Evolutionary conservation across 2,888 invertebrate species (phyloP), one percentile per base, ranked within the genome.

Genomic region (Lycaena phlaeas): DNA sequence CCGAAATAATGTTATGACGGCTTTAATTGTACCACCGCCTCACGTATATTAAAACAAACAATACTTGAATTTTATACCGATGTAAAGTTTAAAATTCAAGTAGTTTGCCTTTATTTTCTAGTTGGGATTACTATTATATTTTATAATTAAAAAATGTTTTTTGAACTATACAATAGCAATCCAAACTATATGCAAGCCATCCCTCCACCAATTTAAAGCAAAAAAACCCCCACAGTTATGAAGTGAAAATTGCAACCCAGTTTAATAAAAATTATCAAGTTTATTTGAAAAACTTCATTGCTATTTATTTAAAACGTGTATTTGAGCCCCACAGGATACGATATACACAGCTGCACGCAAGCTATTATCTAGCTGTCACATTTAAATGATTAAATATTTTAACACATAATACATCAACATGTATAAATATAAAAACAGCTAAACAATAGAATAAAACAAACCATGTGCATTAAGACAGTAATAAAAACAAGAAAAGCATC

Each of bases 281-380:
- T n/a, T n/a, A n/a, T n/a, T n/a, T n/a, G 30, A 18, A 27, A 36
- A 50, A 48, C 50, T 47, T 52, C 50, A 54, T 56, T 46, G 51
- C 49, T 39, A 44, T 45, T 61, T 72, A n/a, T 63, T 66, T 62
- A 68, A 70, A 57, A n/a, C n/a, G n/a, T n/a, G 57, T 53, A 45
- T 44, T 45, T 48, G 53, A 77, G 78, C 79, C 81, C 81, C 77
- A 77, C 63, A 72, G 68, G 72, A 68, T 61, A 81, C 78, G 77
- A 65, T 68, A 64, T 69, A 79, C 81, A 84, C 79, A 79, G 78
- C 76, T 72, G 79, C 79, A 77, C 78, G 69, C 67, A 75, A 77
- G 71, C 77, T 72, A 70, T 61, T 56, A 63, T 71, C 70, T 70
- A 76, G 75, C 78, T 74, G 79, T 78, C 77, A 76, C 62, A 68